Evolutionary conservation across 1,140 invertebrate genomes (phyloP).

Genomic region (Bombus fervidus): DNA sequence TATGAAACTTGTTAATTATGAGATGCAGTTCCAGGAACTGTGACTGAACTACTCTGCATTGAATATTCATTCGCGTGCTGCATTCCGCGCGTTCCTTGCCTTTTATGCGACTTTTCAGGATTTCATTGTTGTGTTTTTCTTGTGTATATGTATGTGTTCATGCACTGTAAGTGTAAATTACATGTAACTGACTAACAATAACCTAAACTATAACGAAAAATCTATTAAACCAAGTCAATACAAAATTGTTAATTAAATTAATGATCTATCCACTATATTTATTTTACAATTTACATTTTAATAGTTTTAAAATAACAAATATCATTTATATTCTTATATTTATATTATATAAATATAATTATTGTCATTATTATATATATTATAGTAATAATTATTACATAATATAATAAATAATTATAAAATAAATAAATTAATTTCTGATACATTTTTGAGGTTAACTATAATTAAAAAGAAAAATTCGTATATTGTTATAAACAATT

Average conservation of each 20-base stretch:
- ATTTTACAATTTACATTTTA: too few relatives aligned
- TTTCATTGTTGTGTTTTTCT: constrained; percentile 10
- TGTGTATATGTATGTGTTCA: background rate
- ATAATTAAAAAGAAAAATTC: background rate
- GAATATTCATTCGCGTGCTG: constrained; percentile 19
- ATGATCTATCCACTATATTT: too few relatives aligned
- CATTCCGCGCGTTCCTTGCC: constrained; percentile 63
- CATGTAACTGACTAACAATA: background rate
- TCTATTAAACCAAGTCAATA: background rate
- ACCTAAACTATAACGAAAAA: background rate
- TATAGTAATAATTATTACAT: too few relatives aligned
- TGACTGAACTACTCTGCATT: background rate
- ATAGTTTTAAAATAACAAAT: too few relatives aligned
- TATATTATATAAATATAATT: too few relatives aligned
- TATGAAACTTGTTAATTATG: constrained; percentile 11
- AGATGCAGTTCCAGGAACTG: background rate
- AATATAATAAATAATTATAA: too few relatives aligned
- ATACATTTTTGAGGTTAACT: background rate
- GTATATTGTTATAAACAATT: background rate
- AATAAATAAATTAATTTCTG: too few relatives aligned
- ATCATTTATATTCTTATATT: too few relatives aligned
- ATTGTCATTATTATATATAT: too few relatives aligned
- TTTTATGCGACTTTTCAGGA: constrained; percentile 68
- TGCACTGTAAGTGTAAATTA: background rate
- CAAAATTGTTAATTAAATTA: too few relatives aligned